Percentiles rank a stretch among this genome's conserved stretches.
Evolutionary conservation across 2,113 vertebrate genomes (phyloP).

Genomic region (Centropus unirufus): DNA sequence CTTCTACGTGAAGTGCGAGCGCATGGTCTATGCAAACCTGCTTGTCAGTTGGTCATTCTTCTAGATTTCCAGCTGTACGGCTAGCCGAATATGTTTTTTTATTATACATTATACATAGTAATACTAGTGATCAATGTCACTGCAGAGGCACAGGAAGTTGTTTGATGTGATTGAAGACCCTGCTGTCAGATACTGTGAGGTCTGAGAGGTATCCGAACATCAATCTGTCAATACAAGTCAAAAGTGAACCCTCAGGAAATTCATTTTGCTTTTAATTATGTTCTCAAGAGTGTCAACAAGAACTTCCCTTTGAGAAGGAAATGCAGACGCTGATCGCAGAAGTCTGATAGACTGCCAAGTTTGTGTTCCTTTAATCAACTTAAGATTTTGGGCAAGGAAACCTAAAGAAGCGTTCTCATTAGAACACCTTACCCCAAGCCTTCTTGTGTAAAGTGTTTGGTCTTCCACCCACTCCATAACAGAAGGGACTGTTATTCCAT

Average conservation of each 20-base stretch:
- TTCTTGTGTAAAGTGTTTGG: not conserved
- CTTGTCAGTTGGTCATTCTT: not conserved
- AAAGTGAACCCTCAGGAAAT: not conserved
- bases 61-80: not conserved
- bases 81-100: not conserved
- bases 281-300: not conserved
- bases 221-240: not conserved
- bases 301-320: not conserved
- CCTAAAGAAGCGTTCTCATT: not conserved
- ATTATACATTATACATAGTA: not conserved
- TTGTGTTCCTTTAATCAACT: not conserved
- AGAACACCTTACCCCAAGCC: not conserved
- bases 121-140: not conserved
- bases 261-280: not conserved
- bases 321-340: not conserved
- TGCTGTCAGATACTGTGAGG: not conserved
- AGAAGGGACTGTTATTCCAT: not conserved
- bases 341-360: not conserved
- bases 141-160: rapidly evolving
- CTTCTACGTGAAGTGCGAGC: not conserved
- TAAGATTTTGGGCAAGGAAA: not conserved
- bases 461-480: not conserved
- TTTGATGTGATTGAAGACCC: not conserved
- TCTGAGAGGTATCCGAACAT: not conserved
- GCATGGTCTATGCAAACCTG: not conserved